Percentiles rank a stretch among this genome's conserved stretches.
Evolutionary conservation across 2,797 vertebrate genomes (phyloP).

Genomic region (Eremophila alpestris): DNA sequence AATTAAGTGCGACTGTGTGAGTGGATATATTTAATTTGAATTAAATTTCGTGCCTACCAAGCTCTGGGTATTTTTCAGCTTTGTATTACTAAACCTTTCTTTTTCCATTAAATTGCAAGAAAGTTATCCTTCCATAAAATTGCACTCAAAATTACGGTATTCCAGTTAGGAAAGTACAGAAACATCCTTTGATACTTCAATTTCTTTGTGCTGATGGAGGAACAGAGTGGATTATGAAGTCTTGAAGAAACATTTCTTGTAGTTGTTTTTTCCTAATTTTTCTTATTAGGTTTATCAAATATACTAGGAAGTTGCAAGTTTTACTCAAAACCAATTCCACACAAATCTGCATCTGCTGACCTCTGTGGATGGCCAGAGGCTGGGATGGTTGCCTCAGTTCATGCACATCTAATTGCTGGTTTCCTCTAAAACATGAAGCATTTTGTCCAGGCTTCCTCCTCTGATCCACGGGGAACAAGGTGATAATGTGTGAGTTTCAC

Average conservation of each 20-base stretch:
- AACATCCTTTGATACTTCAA: background rate
- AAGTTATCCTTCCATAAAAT: background rate
- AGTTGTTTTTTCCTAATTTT: background rate
- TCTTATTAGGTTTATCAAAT: background rate
- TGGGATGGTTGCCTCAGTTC: background rate
- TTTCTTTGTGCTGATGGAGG: background rate
- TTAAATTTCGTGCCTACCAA: background rate
- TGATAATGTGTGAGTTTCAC: background rate
- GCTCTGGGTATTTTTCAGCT: background rate
- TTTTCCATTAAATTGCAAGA: background rate
- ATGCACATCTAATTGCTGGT: background rate
- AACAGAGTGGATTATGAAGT: background rate
- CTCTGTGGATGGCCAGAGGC: background rate
- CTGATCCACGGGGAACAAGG: background rate
- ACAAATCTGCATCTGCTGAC: background rate
- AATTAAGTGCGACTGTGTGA: background rate
- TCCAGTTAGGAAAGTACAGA: background rate
- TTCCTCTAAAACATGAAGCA: background rate
- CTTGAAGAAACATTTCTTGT: background rate
- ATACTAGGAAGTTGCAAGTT: background rate
- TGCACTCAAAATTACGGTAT: background rate
- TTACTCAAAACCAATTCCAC: background rate
- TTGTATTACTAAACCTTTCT: background rate
- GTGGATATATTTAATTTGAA: background rate
- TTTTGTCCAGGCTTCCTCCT: background rate